Conservation (phyloP, 2,888 invertebrate genomes). For the Apotomis turbidana region DNA sequence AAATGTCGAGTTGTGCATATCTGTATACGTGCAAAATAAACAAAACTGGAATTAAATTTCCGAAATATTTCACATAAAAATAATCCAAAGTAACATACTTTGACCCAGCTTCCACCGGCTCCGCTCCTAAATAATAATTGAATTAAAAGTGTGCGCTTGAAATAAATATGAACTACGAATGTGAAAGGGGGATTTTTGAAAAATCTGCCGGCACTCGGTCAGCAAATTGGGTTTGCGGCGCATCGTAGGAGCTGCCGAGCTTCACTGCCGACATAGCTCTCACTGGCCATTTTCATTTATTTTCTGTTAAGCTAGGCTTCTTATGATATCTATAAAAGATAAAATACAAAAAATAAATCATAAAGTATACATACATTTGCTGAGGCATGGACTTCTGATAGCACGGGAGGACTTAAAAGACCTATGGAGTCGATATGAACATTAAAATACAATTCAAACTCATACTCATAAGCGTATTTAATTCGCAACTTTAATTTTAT, state of each 20-base stretch:
- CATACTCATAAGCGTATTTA: too few species aligned
- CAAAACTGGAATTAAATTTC: background rate
- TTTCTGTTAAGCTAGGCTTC: too few species aligned
- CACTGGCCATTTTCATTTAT: background rate
- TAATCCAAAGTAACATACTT: background rate
- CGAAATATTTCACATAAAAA: background rate
- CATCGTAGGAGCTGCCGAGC: background rate
- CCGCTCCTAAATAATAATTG: conserved; percentile 33
- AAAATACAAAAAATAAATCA: too few species aligned
- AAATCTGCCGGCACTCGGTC: conserved; percentile 37
- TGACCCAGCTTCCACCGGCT: background rate
- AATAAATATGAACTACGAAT: conserved; percentile 31
- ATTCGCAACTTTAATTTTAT: too few species aligned
- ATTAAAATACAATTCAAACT: too few species aligned
- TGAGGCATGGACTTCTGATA: too few species aligned
- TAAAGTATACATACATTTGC: too few species aligned
- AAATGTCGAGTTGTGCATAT: too few species aligned
- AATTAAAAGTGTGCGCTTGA: conserved; percentile 23
- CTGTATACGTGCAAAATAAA: too few species aligned
- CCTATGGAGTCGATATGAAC: too few species aligned
- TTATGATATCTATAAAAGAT: too few species aligned
- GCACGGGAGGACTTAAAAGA: too few species aligned
- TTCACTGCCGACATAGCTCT: conserved; percentile 5
- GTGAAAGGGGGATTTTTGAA: conserved; percentile 30
- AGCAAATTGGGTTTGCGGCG: conserved; percentile 40